Base-by-base conservation (phyloP, 2,113 vertebrate genomes). In the Peromyscus leucopus region DNA sequence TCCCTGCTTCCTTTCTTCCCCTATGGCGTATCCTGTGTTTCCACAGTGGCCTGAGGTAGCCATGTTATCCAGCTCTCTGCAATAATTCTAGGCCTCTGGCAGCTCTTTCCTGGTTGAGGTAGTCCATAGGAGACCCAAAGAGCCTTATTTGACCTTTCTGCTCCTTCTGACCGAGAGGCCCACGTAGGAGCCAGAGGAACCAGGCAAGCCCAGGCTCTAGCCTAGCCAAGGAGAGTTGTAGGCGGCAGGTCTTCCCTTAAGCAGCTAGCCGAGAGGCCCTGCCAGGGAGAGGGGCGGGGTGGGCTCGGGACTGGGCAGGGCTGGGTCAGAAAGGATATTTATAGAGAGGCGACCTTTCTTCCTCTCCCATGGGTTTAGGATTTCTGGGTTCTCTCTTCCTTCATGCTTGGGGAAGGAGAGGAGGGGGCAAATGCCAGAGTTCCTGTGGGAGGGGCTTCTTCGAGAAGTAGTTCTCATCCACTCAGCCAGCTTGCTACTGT, bases 301-400 rank as follows among this genome's bases (percentile, higher is more conserved):
- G 83, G 48, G 55, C 89, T 19, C 46, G 7, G 63, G 78, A 71
- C 90, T 85, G 71, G 78, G 61, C 80, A 39, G 33, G 74, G 75
- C n/a, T 46, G 82, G 46, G 33, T 10, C 42, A 39, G 95, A 90
- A 93, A 96, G 1, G 28, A 1, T 97, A 97, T 95, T 97, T 90
- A 96, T 91, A 93, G 94, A 48, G 67, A 79, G 74, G 78, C 96
- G 91, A 97, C 96, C 83, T 91, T 97, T 96, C 94, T 89, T 84
- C 63, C 83, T 80, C 78, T 95, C 90, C 48, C 59, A 28, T 39
- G 74, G 85, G 96, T 89, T 94, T 97, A 86, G 76, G 61, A 46
- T 97, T 98, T 97, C 82, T 87, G 57, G 93, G 89, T 90, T 76
- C 59, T 89, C 28, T 96, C 55, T 82, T 95, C 48, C 55, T 82